Conservation (phyloP, 2,113 vertebrate genomes). For the Pangasianodon gigas region DNA sequence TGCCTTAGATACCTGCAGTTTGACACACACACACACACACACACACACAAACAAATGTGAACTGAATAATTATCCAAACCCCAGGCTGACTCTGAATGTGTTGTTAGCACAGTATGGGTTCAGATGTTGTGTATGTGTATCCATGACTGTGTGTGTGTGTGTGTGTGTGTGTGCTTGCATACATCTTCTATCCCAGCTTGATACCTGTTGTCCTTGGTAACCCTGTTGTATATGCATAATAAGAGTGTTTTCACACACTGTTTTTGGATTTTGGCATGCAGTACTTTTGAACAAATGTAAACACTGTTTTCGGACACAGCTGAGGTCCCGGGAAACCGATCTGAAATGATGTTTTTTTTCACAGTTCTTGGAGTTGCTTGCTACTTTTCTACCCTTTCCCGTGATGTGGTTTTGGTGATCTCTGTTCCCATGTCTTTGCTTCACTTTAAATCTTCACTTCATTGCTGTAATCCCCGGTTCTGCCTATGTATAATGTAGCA, state of each 20-base stretch:
- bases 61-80: conserved; percentile 35
- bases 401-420: neutral
- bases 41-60: conserved; percentile 24
- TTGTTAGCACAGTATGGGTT: conserved; percentile 25
- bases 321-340: no score
- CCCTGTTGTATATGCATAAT: neutral
- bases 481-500: neutral
- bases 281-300: neutral
- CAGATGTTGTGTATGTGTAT: conserved; percentile 1
- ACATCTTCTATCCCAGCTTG: neutral
- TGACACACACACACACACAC: conserved; percentile 12
- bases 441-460: neutral
- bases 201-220: conserved; percentile 1
- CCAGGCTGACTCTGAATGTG: conserved; percentile 14
- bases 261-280: neutral
- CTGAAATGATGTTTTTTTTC: neutral
- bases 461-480: neutral
- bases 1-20: conserved; percentile 42
- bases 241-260: neutral
- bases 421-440: neutral
- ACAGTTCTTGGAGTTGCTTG: neutral
- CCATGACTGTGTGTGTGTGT: conserved; percentile 4
- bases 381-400: neutral
- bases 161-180: neutral
- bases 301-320: neutral